A percentile compares a stretch with the other conserved stretches of the same genome.
These are phyloP conservation scores for Galerucella calmariensis DNA, from an alignment of 2,888 invertebrate genomes.

Conservation along the genomic window DNA sequence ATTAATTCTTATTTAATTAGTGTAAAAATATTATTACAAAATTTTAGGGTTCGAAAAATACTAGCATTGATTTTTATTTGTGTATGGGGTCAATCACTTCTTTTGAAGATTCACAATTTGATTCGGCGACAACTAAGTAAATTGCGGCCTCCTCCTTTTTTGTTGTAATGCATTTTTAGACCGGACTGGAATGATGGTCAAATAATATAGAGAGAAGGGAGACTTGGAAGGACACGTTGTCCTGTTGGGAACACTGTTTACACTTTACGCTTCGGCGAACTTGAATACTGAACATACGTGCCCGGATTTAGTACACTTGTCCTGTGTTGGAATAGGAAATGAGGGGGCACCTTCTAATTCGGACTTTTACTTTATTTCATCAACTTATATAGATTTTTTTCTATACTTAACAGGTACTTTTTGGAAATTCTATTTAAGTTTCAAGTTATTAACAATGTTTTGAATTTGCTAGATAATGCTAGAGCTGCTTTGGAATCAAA, in stretches of 20 bases:
- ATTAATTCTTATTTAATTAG: too few species aligned
- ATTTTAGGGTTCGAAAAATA: too few species aligned
- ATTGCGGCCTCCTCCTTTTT: constrained; percentile 63
- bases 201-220: constrained; percentile 14
- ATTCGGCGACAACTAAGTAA: constrained; percentile 64
- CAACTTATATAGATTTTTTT: too few species aligned
- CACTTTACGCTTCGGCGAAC: constrained; percentile 54
- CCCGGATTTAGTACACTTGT: constrained; percentile 33
- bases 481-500: too few species aligned
- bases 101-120: constrained; percentile 62
- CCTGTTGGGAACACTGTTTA: constrained; percentile 52
- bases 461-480: too few species aligned
- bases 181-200: constrained; percentile 30
- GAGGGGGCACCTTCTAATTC: neutral
- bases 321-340: constrained; percentile 14
- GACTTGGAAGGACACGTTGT: constrained; percentile 31
- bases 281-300: constrained; percentile 45
- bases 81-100: constrained; percentile 10
- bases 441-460: too few species aligned
- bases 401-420: too few species aligned
- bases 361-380: neutral
- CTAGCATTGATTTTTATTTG: neutral
- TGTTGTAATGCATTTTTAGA: constrained; percentile 25
- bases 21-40: too few species aligned
- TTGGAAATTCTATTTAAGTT: too few species aligned